Evolutionary conservation across 92 coral and sea anemone genomes (phyloP).

Genomic region (Phenganax subtilis): DNA sequence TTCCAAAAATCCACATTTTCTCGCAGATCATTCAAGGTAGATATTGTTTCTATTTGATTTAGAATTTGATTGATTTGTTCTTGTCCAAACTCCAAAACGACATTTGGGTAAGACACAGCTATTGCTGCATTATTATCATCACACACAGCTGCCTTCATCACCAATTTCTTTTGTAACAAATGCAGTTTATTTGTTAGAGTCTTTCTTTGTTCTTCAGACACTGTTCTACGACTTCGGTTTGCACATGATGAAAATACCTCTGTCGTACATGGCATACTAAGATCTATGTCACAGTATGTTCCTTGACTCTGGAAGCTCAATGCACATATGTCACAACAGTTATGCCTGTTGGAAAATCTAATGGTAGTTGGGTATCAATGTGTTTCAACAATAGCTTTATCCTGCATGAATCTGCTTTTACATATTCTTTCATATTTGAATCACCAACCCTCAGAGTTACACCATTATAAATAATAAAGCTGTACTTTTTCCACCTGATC

Average conservation of each 20-base stretch:
- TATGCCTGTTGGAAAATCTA: conserved; percentile 38
- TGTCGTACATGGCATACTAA: conserved; percentile 33
- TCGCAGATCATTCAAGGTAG: conserved; percentile 30
- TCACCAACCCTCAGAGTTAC: conserved; percentile 36
- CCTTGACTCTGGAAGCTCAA: conserved; percentile 37
- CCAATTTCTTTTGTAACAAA: conserved; percentile 18
- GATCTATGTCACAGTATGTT: conserved; percentile 46
- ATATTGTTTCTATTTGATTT: conserved; percentile 38
- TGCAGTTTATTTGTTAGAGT: conserved; percentile 27
- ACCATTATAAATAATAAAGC: conserved; percentile 44
- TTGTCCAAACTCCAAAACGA: conserved; percentile 43
- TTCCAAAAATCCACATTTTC: conserved; percentile 51
- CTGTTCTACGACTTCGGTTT: conserved; percentile 11
- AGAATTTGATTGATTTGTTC: conserved; percentile 40
- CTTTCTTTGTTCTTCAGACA: conserved; percentile 22
- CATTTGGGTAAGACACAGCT: conserved; percentile 36
- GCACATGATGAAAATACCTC: neutral
- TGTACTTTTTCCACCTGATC: conserved; percentile 41
- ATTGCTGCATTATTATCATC: conserved; percentile 8
- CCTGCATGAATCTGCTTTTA: conserved; percentile 34
- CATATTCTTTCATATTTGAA: conserved; percentile 48
- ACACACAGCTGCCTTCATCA: conserved; percentile 28
- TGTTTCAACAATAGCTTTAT: conserved; percentile 33
- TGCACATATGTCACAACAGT: conserved; percentile 40
- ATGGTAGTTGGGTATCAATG: conserved; percentile 19